Evolutionary conservation across 2,113 vertebrate species (phyloP).

Genomic region (Anas platyrhynchos): DNA sequence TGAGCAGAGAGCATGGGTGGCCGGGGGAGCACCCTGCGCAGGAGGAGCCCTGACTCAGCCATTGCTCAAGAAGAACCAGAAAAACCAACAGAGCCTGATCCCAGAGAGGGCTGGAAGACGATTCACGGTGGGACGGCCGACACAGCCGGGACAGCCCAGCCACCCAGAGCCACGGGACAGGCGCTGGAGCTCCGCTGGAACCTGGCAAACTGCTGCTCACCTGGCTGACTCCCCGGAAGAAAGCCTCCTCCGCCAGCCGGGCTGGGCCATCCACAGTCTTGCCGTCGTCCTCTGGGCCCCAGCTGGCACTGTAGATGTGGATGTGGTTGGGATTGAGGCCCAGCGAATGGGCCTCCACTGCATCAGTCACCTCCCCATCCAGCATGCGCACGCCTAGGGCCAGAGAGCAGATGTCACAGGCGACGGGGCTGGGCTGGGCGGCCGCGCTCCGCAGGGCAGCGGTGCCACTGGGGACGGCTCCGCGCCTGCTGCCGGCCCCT

Average conservation of each 20-base stretch:
- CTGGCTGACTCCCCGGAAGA: slow-evolving; percentile 92
- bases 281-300: slow-evolving; percentile 96
- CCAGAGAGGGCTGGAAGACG: background rate
- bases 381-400: slow-evolving; percentile 94
- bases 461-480: accelerated
- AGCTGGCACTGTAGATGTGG: slow-evolving; percentile 98
- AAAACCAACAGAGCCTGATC: slow-evolving; percentile 43
- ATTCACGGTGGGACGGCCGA: accelerated
- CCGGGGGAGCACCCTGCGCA: background rate
- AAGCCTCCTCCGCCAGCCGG: slow-evolving; percentile 94
- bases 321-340: slow-evolving; percentile 95
- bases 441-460: accelerated
- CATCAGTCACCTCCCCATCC: slow-evolving; percentile 97
- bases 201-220: slow-evolving; percentile 66
- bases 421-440: accelerated
- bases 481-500: accelerated
- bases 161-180: background rate
- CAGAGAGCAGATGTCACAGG: background rate
- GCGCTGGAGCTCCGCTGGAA: background rate
- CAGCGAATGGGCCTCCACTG: slow-evolving; percentile 94
- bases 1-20: background rate
- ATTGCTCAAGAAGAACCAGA: slow-evolving; percentile 2
- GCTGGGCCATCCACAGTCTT: slow-evolving; percentile 97
- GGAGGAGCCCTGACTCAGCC: slow-evolving; percentile 40
- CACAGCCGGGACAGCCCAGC: background rate